Evolutionary conservation across 2,113 vertebrate species (phyloP).

Genomic region (Calypte anna): DNA sequence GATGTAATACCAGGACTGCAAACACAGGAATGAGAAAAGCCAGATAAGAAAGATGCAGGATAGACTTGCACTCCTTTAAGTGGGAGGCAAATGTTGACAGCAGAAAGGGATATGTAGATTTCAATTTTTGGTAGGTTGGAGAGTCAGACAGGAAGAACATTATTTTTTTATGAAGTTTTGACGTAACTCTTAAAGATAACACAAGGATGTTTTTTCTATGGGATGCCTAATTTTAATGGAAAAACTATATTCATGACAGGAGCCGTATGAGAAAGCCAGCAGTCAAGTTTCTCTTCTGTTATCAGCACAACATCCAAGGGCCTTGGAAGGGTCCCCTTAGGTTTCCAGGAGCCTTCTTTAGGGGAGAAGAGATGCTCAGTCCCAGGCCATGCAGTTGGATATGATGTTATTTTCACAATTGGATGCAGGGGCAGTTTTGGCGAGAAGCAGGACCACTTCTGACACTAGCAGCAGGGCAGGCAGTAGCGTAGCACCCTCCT

Average conservation of each 20-base stretch:
- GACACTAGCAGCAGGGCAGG: too few species aligned
- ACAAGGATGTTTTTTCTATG: slow-evolving; percentile 47
- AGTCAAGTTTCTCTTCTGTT: too few species aligned
- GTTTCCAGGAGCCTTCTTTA: too few species aligned
- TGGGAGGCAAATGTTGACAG: slow-evolving; percentile 21
- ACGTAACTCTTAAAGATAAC: slow-evolving; percentile 15
- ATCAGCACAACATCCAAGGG: too few species aligned
- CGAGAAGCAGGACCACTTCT: too few species aligned
- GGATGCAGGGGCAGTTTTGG: too few species aligned
- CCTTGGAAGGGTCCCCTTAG: too few species aligned
- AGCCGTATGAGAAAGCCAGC: too few species aligned
- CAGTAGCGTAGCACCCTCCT: too few species aligned
- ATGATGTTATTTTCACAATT: too few species aligned
- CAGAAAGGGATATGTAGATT: neutral
- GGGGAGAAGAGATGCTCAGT: too few species aligned
- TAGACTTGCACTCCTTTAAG: neutral
- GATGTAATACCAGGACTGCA: neutral
- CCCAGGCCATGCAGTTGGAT: too few species aligned
- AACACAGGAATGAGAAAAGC: neutral
- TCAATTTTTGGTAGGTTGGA: slow-evolving; percentile 47
- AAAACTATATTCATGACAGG: slow-evolving; percentile 27
- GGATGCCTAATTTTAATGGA: slow-evolving; percentile 26
- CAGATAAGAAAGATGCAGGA: neutral
- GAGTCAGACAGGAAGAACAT: slow-evolving; percentile 5
- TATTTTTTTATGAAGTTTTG: slow-evolving; percentile 61